Evolutionary conservation across 2,888 invertebrate species (phyloP).

Genomic region (Linyphia triangularis): DNA sequence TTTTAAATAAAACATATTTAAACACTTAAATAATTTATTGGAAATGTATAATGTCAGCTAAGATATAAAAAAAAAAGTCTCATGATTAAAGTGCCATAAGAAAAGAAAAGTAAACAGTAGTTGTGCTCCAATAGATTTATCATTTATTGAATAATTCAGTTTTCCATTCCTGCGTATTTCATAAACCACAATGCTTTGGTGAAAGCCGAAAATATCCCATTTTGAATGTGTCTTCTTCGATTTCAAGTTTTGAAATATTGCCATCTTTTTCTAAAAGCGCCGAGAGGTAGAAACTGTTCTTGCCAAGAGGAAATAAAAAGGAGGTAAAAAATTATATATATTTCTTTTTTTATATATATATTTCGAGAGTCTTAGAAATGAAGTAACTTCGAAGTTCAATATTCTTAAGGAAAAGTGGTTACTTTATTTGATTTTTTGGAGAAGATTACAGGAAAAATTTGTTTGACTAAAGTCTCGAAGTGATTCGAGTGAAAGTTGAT

Average conservation of each 20-base stretch:
- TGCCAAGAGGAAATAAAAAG: neutral
- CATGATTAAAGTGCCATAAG: no score
- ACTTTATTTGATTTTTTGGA: neutral
- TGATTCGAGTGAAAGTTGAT: neutral
- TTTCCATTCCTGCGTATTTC: neutral
- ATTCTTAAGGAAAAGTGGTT: neutral
- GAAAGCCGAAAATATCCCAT: neutral
- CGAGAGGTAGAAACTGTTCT: neutral
- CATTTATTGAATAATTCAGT: neutral
- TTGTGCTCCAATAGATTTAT: neutral
- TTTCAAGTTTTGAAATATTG: conserved; percentile 19
- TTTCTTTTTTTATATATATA: no score
- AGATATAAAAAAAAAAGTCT: no score
- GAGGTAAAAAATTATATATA: neutral
- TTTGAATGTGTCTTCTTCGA: conserved; percentile 3
- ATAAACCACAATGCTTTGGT: neutral
- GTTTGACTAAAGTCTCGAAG: neutral
- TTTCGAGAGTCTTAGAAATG: neutral
- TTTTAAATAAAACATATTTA: no score
- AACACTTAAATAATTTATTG: no score
- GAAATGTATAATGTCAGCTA: no score
- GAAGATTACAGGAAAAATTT: neutral
- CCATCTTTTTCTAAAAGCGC: conserved; percentile 7
- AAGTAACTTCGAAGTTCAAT: conserved; percentile 1
- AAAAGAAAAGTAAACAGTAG: no score